A percentile compares a stretch with the other conserved stretches of the same genome.
These are phyloP conservation scores for Drosophila borborema DNA, from an alignment of 2,888 invertebrate genomes.

Conservation along the genomic window DNA sequence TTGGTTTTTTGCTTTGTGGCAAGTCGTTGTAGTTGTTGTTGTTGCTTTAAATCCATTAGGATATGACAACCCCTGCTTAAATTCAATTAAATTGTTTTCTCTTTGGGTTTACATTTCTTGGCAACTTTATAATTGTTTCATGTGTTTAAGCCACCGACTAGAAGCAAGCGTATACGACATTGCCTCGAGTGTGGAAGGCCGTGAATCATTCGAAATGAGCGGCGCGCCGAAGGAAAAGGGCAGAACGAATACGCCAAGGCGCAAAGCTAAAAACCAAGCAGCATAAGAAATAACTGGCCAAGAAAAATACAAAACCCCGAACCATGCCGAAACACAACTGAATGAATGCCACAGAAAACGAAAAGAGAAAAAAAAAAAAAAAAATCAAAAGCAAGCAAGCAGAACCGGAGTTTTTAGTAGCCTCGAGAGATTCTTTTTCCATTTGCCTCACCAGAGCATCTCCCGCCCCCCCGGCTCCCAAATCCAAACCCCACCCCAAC, in stretches of 20 bases:
- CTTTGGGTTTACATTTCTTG: slow-evolving; percentile 79
- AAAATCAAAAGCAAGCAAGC: slow-evolving; percentile 20
- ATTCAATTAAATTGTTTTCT: slow-evolving; percentile 81
- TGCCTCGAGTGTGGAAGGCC: slow-evolving; percentile 22
- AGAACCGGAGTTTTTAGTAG: slow-evolving; percentile 72
- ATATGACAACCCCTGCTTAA: slow-evolving; percentile 81
- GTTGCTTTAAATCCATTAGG: slow-evolving; percentile 80
- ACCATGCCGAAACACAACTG: slow-evolving; percentile 17
- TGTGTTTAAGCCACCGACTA: slow-evolving; percentile 78
- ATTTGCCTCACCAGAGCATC: slow-evolving; percentile 36
- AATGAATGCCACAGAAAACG: slow-evolving; percentile 40
- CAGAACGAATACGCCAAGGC: slow-evolving; percentile 49
- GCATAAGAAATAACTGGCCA: slow-evolving; percentile 78
- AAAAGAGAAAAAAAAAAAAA: slow-evolving; percentile 1
- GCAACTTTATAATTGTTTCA: slow-evolving; percentile 80
- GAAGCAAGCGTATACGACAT: slow-evolving; percentile 32
- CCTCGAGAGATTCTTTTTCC: slow-evolving; percentile 73
- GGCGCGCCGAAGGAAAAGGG: not conserved
- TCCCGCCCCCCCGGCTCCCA: not conserved
- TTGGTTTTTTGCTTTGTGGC: slow-evolving; percentile 29
- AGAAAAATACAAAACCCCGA: slow-evolving; percentile 42
- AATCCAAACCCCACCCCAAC: slow-evolving; percentile 2
- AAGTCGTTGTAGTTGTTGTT: slow-evolving; percentile 37
- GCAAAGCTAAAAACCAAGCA: slow-evolving; percentile 72
- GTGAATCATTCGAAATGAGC: slow-evolving; percentile 18